A percentile compares a stretch with the other conserved stretches of the same genome.
Conservation (phyloP, 2,797 vertebrate genomes). For the Rhyacichthys aspro region DNA sequence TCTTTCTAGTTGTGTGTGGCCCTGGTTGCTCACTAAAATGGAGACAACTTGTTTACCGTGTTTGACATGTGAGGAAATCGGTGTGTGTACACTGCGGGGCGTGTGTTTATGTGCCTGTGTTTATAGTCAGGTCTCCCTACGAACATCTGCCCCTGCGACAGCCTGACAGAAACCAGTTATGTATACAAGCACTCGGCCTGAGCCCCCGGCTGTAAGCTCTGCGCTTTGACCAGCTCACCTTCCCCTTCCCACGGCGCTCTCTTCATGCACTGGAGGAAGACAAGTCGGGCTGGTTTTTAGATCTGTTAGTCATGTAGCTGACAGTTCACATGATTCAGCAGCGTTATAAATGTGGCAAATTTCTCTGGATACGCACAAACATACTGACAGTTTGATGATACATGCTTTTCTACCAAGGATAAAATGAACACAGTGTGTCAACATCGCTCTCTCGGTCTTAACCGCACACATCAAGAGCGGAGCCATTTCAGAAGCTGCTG, state of each 20-base stretch:
- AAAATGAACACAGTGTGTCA: conserved; percentile 58
- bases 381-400: conserved; percentile 48
- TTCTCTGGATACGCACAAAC: conserved; percentile 28
- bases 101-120: conserved; percentile 72
- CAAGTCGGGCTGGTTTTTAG: neutral
- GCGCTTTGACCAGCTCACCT: conserved; percentile 35
- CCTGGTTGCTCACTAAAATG: conserved; percentile 34
- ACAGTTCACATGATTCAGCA: conserved; percentile 3
- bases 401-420: conserved; percentile 28
- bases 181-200: conserved; percentile 46
- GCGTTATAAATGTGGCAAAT: conserved; percentile 17
- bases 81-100: conserved; percentile 71
- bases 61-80: conserved; percentile 76
- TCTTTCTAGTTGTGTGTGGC: conserved; percentile 52
- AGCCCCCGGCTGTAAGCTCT: conserved; percentile 13
- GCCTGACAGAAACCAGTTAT: conserved; percentile 71
- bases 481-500: conserved; percentile 44
- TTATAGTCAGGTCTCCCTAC: conserved; percentile 67
- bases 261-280: neutral
- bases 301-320: conserved; percentile 11
- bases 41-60: conserved; percentile 74
- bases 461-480: conserved; percentile 50
- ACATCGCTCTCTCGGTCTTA: conserved; percentile 43
- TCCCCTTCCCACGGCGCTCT: conserved; percentile 21
- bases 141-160: conserved; percentile 71